These are phyloP conservation scores for Limnephilus rhombicus DNA, from an alignment of 2,888 invertebrate species.

Conservation along the genomic window DNA sequence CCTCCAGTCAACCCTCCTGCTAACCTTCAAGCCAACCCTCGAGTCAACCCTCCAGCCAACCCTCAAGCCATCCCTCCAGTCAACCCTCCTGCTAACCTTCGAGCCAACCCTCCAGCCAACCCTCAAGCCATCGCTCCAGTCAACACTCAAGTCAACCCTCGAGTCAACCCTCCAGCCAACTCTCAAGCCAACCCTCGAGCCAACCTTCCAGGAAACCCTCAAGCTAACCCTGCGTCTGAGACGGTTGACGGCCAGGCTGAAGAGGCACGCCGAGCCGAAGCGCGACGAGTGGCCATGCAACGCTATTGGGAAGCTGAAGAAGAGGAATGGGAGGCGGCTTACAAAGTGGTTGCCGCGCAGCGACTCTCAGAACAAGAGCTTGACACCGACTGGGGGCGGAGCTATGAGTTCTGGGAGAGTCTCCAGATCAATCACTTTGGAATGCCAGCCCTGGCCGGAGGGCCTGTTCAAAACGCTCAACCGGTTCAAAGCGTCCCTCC, in stretches of 20 bases:
- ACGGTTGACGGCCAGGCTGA: not conserved
- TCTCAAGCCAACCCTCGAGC: too few relatives aligned
- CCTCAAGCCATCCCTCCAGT: too few relatives aligned
- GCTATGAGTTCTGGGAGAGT: not conserved
- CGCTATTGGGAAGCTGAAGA: not conserved
- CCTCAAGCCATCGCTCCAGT: too few relatives aligned
- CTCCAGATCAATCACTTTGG: not conserved
- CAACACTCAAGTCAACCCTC: too few relatives aligned
- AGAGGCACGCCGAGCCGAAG: not conserved
- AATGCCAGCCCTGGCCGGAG: too few relatives aligned
- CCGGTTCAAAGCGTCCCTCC: not conserved
- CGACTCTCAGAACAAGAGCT: not conserved
- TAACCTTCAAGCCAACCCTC: too few relatives aligned
- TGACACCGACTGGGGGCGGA: not conserved
- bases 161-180: too few relatives aligned
- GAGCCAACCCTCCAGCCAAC: not conserved
- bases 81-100: too few relatives aligned
- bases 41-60: too few relatives aligned
- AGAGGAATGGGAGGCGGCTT: not conserved
- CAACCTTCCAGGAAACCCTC: too few relatives aligned
- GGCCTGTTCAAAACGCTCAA: too few relatives aligned
- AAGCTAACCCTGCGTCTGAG: not conserved
- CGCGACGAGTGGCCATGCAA: not conserved
- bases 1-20: not conserved
- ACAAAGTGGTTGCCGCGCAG: not conserved